Percentiles rank a stretch among this genome's conserved stretches.
Evolutionary conservation across 2,888 invertebrate genomes (phyloP).

Genomic region (Tanypteryx hageni): DNA sequence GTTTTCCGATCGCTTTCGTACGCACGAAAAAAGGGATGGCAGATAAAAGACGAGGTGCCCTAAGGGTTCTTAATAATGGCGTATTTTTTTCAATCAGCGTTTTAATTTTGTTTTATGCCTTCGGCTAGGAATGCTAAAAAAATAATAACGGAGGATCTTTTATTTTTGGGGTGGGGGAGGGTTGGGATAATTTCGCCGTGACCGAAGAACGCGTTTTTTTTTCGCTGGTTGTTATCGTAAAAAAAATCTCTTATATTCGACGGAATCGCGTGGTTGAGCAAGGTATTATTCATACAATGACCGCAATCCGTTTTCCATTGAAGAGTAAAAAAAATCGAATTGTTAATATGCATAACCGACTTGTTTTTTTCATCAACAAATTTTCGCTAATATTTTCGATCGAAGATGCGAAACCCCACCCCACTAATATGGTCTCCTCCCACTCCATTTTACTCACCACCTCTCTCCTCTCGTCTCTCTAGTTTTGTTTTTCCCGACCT

Average conservation of each 20-base stretch:
- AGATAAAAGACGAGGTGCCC: conserved; percentile 1
- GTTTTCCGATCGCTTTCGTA: background rate
- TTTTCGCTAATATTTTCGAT: background rate
- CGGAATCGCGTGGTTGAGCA: background rate
- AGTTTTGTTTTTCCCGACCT: background rate
- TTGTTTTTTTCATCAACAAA: background rate
- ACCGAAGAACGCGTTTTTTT: background rate
- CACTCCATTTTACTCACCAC: background rate
- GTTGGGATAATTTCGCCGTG: background rate
- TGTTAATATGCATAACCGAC: background rate
- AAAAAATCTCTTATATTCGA: background rate
- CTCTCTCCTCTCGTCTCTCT: background rate
- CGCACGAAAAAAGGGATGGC: background rate
- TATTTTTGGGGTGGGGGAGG: background rate
- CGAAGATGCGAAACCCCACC: no score
- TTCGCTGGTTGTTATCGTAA: background rate
- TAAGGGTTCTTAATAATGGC: background rate
- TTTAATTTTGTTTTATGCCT: conserved; percentile 68
- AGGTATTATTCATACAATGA: background rate
- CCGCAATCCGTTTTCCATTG: background rate
- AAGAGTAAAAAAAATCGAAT: background rate
- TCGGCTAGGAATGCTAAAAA: conserved; percentile 70
- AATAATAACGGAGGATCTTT: background rate
- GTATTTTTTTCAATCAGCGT: conserved; percentile 59
- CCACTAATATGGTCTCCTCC: background rate